Evolutionary conservation across 2,888 invertebrate species (phyloP).

Genomic region (Nephrotoma guestfalica): DNA sequence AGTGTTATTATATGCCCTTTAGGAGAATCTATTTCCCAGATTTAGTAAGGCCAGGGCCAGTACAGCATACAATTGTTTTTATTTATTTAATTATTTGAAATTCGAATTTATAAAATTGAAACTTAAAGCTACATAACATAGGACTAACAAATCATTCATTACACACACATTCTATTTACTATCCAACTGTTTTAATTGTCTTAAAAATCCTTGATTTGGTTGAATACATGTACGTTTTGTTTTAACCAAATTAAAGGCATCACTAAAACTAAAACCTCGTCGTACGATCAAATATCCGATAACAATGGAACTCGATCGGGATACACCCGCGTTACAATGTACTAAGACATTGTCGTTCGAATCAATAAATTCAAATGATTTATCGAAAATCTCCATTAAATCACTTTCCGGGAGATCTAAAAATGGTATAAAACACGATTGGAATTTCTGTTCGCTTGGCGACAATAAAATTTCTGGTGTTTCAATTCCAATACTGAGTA

Average conservation of each 20-base stretch:
- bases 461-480: slow-evolving; percentile 24
- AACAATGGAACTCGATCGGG: slow-evolving; percentile 63
- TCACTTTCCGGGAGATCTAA: slow-evolving; percentile 61
- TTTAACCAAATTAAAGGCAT: slow-evolving; percentile 55
- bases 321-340: slow-evolving; percentile 89
- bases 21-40: too few relatives aligned
- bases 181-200: slow-evolving; percentile 39
- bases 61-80: too few relatives aligned
- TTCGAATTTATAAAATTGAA: too few relatives aligned
- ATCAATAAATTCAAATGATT: slow-evolving; percentile 50
- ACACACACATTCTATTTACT: background rate
- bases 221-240: slow-evolving; percentile 48
- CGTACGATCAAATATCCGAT: slow-evolving; percentile 67
- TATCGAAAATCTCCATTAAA: slow-evolving; percentile 35
- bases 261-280: slow-evolving; percentile 39
- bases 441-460: background rate
- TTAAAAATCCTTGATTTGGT: slow-evolving; percentile 69
- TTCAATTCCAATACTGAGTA: slow-evolving; percentile 63
- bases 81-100: too few relatives aligned
- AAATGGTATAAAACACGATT: slow-evolving; percentile 39
- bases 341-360: slow-evolving; percentile 47
- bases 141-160: too few relatives aligned
- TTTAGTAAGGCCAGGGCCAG: too few relatives aligned
- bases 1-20: too few relatives aligned
- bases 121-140: too few relatives aligned